Base-by-base conservation (phyloP, 2,888 invertebrate genomes). In the Limnephilus lunatus region DNA sequence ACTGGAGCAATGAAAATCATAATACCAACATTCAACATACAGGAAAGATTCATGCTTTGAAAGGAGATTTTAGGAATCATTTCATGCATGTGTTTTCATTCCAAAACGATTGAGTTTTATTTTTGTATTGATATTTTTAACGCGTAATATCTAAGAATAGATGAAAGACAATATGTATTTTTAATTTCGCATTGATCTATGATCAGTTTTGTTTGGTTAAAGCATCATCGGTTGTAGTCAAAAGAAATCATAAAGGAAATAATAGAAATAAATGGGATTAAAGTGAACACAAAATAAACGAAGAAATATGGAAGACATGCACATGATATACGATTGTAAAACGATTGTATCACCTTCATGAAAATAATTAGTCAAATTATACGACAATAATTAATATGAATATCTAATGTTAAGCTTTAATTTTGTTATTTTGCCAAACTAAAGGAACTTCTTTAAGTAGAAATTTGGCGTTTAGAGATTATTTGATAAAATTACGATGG, bases 301-400 rank as follows among this genome's bases (percentile, higher is more conserved):
- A 90, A 44, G 44, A 82, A 82, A 35, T n/a, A 68, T 81, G 80
- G 80, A 89, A 53, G 30, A 80, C 90, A 90, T 90, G 81, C 82
- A 90, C 90, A 90, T 90, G 90, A 90, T 89, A 32, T 89, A 32
- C 86, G 44, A 86, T 82, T 90, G 32, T 31, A 44, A 82, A 82
- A 90, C 82, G 90, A 90, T 82, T 90, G 90, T 82, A 82, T 90
- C 90, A 90, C 90, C 90, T 90, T 90, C 32, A 90, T 90, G 5
- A 35, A 68, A 87, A 89, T 88, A 80, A 88, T n/a, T 86, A 86
- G 86, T 44, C 35, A 85, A 35, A 83, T 83, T 39, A 83, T 35
- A 32, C 68, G 53, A 87, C 31, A 87, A 39, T 39, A 87, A 39
- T 25, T 82, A 85, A 32, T 35, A 25, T 85, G 53, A 87, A 15